phyloP scores from a whole-genome alignment of 2,113 vertebrate genomes.

The Gadus macrocephalus region DNA sequence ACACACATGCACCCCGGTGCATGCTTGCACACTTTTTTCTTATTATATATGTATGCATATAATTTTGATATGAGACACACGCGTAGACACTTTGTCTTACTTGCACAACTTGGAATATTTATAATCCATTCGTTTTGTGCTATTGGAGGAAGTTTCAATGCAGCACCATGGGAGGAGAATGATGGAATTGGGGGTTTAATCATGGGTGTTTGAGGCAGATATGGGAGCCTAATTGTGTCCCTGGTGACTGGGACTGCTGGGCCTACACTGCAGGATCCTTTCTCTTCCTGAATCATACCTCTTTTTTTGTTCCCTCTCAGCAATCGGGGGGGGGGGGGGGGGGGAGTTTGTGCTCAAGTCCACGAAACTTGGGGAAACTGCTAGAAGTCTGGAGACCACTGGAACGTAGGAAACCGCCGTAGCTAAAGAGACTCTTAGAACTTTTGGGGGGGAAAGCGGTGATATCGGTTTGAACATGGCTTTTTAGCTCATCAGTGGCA shows the following conservation, averaged over 20 bases:
- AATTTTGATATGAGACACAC: background rate
- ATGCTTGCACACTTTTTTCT: too few species aligned
- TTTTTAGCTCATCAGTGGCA: background rate
- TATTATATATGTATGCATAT: too few species aligned
- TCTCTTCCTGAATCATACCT: constrained; percentile 4
- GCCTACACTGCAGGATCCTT: constrained; percentile 25
- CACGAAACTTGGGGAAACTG: too few species aligned
- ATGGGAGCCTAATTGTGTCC: constrained; percentile 43
- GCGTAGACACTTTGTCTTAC: background rate
- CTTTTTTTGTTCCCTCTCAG: constrained; percentile 7
- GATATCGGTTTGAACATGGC: too few species aligned
- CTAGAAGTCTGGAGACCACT: too few species aligned
- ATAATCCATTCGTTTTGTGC: constrained; percentile 36
- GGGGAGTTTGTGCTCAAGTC: constrained; percentile 9
- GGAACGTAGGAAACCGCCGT: too few species aligned
- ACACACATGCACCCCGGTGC: too few species aligned
- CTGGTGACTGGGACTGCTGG: constrained; percentile 22
- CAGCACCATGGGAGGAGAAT: constrained; percentile 17
- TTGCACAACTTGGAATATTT: constrained; percentile 33
- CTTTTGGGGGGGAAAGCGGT: too few species aligned
- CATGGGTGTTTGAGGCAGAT: constrained; percentile 22
- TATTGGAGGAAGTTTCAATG: background rate
- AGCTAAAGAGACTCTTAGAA: too few species aligned
- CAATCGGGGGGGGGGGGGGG: constrained; percentile 12
- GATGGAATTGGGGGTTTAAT: constrained; percentile 24